phyloP scores from a whole-genome alignment of 2,113 vertebrate species.

The Scomber colias region DNA sequence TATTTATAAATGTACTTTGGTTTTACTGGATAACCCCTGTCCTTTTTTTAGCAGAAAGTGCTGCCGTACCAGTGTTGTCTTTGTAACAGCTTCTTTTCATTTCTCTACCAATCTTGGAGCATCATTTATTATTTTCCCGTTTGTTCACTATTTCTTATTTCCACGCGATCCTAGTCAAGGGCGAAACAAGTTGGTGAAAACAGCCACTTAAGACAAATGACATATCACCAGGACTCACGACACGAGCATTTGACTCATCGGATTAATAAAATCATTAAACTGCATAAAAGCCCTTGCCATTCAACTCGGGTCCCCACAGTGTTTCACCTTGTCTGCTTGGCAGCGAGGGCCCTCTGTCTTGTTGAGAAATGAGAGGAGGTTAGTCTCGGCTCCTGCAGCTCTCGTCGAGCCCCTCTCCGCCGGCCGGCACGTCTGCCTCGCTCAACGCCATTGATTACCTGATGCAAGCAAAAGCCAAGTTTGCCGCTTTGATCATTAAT shows the following conservation, averaged over 20 bases:
- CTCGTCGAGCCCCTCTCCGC: conserved; percentile 47
- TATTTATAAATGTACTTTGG: conserved; percentile 65
- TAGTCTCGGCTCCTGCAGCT: conserved; percentile 56
- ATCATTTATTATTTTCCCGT: conserved; percentile 40
- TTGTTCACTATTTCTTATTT: conserved; percentile 27
- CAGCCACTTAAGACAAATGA: conserved; percentile 66
- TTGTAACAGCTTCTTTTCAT: conserved; percentile 28
- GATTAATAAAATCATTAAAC: conserved; percentile 81
- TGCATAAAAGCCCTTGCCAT: conserved; percentile 73
- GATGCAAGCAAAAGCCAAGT: conserved; percentile 78
- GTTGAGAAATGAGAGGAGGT: conserved; percentile 78
- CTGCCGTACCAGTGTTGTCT: conserved; percentile 20
- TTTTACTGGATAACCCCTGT: conserved; percentile 59
- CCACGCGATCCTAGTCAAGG: conserved; percentile 50
- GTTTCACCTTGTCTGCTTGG: conserved; percentile 82
- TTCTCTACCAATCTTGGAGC: background rate
- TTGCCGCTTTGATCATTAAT: conserved; percentile 76
- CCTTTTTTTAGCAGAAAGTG: conserved; percentile 26
- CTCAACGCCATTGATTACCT: conserved; percentile 81
- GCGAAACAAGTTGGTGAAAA: conserved; percentile 50
- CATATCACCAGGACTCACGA: conserved; percentile 30
- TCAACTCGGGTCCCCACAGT: conserved; percentile 65
- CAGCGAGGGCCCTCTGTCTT: conserved; percentile 78
- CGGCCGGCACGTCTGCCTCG: conserved; percentile 61
- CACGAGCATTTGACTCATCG: conserved; percentile 69